Base-by-base conservation (phyloP, 2,888 invertebrate species). In the Catocala nupta region DNA sequence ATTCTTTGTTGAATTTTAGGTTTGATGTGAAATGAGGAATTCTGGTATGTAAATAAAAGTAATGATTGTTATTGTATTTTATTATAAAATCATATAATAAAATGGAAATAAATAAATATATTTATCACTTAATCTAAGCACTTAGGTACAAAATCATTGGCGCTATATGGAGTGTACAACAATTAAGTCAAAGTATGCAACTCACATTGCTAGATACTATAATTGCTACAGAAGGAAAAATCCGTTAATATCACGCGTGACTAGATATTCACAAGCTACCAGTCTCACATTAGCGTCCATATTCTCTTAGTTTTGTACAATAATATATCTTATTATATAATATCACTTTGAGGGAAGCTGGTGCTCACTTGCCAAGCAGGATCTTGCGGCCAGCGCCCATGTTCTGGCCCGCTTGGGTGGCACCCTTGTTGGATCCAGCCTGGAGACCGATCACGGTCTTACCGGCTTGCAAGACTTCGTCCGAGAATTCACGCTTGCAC, bases 381-480 rank as follows among this genome's bases (percentile, higher is more conserved):
- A 98, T 98, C 91, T 98, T 98, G 87, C 98, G 97, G 80, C 97
- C 96, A 74, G 98, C 98, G 71, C 99, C 99, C 65, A 98, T 95
- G 92, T 97, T 99, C 89, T 96, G 96, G 36, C 99, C 99, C 36
- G 98, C 96, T 92, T 99, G 99, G 67, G 97, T 97, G 80, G 99
- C 99, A 49, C 99, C 99, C 94, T 99, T 98, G 96, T 99, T 99
- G 89, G 96, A 97, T 65, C 99, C 99, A 78, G 98, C 98, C 92
- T 99, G 99, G 56, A 99, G 97, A 82, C 99, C 98, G 82, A 99
- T 97, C 83, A 98, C 95, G 75, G 96, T 96, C 93, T 99, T 96
- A 34, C 98, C 98, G 75, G 98, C 98, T 80, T 96, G 96, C 81
- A 99, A 87, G 86, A 97, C 97, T 87, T 99, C 99, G 0, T 99